A percentile compares a stretch with the other conserved stretches of the same genome.
Conservation (phyloP, 2,797 vertebrate species). For the Eospalax fontanierii region DNA sequence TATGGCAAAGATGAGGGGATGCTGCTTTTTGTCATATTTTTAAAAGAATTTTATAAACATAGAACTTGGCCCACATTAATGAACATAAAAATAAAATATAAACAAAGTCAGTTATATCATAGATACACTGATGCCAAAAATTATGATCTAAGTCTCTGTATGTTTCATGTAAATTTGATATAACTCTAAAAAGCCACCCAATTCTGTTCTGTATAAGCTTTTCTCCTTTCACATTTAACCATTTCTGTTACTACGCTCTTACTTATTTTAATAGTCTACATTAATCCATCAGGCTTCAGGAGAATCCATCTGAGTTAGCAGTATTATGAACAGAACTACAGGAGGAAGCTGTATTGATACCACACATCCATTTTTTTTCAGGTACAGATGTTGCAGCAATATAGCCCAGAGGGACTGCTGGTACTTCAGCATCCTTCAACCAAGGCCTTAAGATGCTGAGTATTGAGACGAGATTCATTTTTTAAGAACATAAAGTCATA, state of each 20-base stretch:
- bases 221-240: neutral
- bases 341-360: neutral
- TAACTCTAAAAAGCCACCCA: neutral
- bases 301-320: neutral
- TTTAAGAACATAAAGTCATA: neutral
- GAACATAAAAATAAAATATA: conserved; percentile 50
- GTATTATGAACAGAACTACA: neutral
- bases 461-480: conserved; percentile 29
- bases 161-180: conserved; percentile 46
- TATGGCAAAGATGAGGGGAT: neutral
- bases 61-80: neutral
- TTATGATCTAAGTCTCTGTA: conserved; percentile 13
- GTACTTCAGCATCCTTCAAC: neutral
- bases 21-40: neutral
- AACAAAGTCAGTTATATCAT: neutral
- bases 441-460: conserved; percentile 11
- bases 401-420: neutral
- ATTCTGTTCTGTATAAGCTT: neutral
- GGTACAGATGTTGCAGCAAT: neutral
- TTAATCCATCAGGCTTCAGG: neutral
- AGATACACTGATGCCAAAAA: neutral
- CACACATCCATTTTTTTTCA: conserved; percentile 34
- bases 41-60: conserved; percentile 14
- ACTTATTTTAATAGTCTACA: neutral
- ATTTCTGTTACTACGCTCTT: neutral